Percentiles rank a stretch among this genome's conserved stretches.
These are phyloP conservation scores for Acanthaster planci DNA, from an alignment of 35 echinoderm and acorn worm genomes.

Conservation along the genomic window DNA sequence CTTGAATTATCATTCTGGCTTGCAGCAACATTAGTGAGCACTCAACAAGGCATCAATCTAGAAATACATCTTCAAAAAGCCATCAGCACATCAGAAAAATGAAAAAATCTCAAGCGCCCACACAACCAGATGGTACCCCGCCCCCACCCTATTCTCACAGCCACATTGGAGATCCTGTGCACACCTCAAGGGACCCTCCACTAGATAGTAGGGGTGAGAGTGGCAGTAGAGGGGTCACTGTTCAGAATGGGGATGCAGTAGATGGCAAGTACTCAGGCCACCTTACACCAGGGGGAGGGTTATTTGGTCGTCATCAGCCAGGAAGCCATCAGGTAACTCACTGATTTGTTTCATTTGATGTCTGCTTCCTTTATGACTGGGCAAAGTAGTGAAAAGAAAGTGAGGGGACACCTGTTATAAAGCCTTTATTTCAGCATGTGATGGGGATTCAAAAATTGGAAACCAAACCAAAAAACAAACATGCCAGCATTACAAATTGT, in stretches of 20 bases:
- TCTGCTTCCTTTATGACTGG: too few species aligned
- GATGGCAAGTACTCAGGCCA: not conserved
- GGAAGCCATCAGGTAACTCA: not conserved
- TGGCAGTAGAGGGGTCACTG: not conserved
- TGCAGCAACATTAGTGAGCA: conserved; percentile 7
- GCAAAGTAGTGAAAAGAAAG: too few species aligned
- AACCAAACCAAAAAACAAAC: too few species aligned
- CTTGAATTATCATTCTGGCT: not conserved
- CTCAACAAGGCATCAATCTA: not conserved
- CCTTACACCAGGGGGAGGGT: not conserved
- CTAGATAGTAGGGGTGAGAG: not conserved
- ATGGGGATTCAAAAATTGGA: too few species aligned
- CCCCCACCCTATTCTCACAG: not conserved
- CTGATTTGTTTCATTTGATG: not conserved
- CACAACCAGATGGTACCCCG: conserved; percentile 11
- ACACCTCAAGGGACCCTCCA: not conserved
- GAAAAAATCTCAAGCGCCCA: too few species aligned
- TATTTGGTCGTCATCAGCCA: not conserved
- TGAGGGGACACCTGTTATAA: too few species aligned
- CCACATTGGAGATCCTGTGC: not conserved
- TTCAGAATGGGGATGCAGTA: not conserved
- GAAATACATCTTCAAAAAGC: not conserved
- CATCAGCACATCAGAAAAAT: too few species aligned
- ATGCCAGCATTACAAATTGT: too few species aligned
- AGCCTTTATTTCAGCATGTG: too few species aligned